Conservation (phyloP, 2,888 invertebrate species). For the Cephalotes varians region DNA sequence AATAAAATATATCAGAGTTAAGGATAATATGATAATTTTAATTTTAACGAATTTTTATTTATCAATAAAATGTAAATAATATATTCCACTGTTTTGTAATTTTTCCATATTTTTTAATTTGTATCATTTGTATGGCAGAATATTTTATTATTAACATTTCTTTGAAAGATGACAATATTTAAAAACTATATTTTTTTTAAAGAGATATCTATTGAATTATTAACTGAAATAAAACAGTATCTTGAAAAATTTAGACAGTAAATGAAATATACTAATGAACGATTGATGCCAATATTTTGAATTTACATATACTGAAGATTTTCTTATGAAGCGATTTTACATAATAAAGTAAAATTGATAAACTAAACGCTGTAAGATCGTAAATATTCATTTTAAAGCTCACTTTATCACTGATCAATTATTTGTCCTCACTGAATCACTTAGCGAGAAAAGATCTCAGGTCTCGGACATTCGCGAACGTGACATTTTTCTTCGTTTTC, state of each 20-base stretch:
- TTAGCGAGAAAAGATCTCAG: constrained; percentile 13
- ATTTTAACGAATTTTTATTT: constrained; percentile 14
- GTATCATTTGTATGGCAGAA: not conserved
- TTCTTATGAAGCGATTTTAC: not conserved
- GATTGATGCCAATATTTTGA: not conserved
- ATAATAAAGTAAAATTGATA: not conserved
- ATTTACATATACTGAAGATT: not conserved
- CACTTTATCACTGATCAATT: constrained; percentile 19
- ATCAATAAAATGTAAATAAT: not conserved
- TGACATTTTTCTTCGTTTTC: constrained; percentile 36
- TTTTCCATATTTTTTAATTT: not conserved
- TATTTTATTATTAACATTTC: not conserved
- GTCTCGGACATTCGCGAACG: not conserved
- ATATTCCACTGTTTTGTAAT: not conserved
- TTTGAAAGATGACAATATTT: not conserved
- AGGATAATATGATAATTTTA: constrained; percentile 4
- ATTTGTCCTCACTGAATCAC: constrained; percentile 2
- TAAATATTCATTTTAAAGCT: not conserved
- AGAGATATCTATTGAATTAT: not conserved
- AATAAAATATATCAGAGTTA: constrained; percentile 14
- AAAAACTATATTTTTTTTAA: not conserved
- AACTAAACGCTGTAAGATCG: not conserved
- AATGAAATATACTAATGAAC: not conserved
- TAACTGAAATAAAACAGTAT: not conserved
- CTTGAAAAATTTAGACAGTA: not conserved